Percentiles rank a stretch among this genome's conserved stretches.
Evolutionary conservation across 37 sponge, comb jelly and placozoan species (phyloP).

Genomic region (Cladorhizidae sp.): DNA sequence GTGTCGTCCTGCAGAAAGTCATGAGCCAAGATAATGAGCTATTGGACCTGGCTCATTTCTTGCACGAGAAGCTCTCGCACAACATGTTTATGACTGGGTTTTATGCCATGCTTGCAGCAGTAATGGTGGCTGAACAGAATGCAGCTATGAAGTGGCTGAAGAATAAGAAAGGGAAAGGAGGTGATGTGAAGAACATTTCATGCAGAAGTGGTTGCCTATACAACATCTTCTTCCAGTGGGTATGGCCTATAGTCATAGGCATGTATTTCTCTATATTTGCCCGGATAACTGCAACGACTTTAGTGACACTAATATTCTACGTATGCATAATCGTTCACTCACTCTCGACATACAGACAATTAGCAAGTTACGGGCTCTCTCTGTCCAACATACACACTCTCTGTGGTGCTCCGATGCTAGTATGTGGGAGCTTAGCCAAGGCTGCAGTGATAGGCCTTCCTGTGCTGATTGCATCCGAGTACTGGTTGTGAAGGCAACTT

Average conservation of each 20-base stretch:
- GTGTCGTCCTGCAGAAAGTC: not conserved
- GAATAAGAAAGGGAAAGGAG: not conserved
- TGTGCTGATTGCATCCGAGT: not conserved
- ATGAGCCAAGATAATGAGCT: not conserved
- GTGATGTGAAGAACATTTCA: not conserved
- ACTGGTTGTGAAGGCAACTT: no score
- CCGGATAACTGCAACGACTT: not conserved
- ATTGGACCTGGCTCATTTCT: slow-evolving; percentile 1
- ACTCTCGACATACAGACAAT: not conserved
- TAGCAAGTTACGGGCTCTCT: not conserved
- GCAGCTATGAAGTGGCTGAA: not conserved
- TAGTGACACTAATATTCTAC: slow-evolving; percentile 13
- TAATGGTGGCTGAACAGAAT: not conserved
- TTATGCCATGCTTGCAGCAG: not conserved
- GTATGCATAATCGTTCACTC: not conserved
- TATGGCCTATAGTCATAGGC: slow-evolving; percentile 13
- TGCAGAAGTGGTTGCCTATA: no score
- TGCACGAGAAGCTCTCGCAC: slow-evolving; percentile 8
- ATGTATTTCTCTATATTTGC: slow-evolving; percentile 18
- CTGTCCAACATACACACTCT: not conserved
- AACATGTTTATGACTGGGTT: slow-evolving; percentile 3
- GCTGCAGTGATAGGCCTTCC: slow-evolving; percentile 4
- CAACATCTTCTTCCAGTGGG: not conserved
- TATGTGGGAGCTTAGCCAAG: not conserved
- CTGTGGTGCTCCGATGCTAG: not conserved